These are phyloP conservation scores for Sapajus apella DNA, from an alignment of 2,113 vertebrate genomes.

Conservation along the genomic window DNA sequence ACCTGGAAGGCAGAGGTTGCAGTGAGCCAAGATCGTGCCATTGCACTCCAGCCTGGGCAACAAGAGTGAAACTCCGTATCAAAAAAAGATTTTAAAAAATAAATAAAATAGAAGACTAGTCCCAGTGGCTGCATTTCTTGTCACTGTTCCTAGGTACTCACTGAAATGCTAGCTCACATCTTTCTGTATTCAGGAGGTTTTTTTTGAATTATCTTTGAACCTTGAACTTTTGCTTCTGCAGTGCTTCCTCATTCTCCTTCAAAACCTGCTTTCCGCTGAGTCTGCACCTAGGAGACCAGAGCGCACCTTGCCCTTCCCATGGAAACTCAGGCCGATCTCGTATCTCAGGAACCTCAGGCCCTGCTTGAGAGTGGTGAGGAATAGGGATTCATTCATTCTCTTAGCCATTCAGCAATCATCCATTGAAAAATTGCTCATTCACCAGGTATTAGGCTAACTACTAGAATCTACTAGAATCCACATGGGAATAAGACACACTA, in stretches of 20 bases:
- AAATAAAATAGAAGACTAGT: neutral
- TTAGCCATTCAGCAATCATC: neutral
- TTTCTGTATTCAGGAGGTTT: neutral
- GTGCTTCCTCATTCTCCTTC: slow-evolving; percentile 41
- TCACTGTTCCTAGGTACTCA: neutral
- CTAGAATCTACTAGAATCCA: neutral
- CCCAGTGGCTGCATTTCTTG: neutral
- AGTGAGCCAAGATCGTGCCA: too few relatives aligned
- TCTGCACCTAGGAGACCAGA: neutral
- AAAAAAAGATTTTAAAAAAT: too few relatives aligned
- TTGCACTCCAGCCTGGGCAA: too few relatives aligned
- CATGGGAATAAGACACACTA: neutral
- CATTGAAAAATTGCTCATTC: neutral
- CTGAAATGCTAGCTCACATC: neutral
- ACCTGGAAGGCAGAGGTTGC: too few relatives aligned
- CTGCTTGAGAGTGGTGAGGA: slow-evolving; percentile 72
- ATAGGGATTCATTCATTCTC: neutral
- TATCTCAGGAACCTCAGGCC: slow-evolving; percentile 72
- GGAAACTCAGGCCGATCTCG: slow-evolving; percentile 71
- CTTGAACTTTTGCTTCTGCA: slow-evolving; percentile 45
- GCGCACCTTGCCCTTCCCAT: slow-evolving; percentile 36
- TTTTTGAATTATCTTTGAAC: neutral
- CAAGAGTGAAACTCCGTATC: too few relatives aligned
- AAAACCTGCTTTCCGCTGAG: neutral
- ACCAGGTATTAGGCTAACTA: neutral